Conservation (phyloP, 2,888 invertebrate genomes). For the Ophion ellenae region DNA sequence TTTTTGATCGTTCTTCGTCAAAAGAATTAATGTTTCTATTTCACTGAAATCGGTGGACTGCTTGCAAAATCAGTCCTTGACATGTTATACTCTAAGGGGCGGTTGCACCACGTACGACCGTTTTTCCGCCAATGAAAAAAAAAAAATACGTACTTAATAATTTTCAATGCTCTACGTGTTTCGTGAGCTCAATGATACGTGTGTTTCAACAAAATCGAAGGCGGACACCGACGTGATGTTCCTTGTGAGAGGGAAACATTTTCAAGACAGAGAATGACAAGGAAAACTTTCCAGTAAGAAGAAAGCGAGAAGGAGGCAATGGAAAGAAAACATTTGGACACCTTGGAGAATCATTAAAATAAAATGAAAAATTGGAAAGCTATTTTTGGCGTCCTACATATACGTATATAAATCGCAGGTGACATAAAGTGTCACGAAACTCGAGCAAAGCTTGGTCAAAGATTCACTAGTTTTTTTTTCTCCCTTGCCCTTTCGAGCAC, state of each 20-base stretch:
- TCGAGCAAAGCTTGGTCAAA: slow-evolving; percentile 34
- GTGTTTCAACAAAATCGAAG: too few relatives aligned
- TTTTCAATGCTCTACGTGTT: too few relatives aligned
- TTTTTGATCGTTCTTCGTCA: not conserved
- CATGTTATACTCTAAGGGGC: too few relatives aligned
- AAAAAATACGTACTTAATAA: too few relatives aligned
- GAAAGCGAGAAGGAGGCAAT: not conserved
- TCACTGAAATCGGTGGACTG: too few relatives aligned
- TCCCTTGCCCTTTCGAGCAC: not conserved
- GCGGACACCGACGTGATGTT: too few relatives aligned
- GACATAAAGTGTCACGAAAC: slow-evolving; percentile 34
- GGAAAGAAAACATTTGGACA: not conserved
- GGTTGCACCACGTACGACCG: too few relatives aligned
- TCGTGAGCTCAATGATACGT: too few relatives aligned
- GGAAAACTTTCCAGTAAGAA: not conserved
- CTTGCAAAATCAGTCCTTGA: too few relatives aligned
- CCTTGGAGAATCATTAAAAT: not conserved
- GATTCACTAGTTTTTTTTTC: slow-evolving; percentile 34
- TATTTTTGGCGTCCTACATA: not conserved
- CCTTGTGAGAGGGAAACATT: not conserved
- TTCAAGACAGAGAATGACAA: too few relatives aligned
- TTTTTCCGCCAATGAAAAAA: too few relatives aligned
- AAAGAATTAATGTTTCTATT: too few relatives aligned
- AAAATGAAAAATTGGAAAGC: not conserved
- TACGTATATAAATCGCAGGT: slow-evolving; percentile 8